A percentile compares a stretch with the other conserved stretches of the same genome.
These are phyloP conservation scores for Luperina testacea DNA, from an alignment of 2,888 invertebrate genomes.

Conservation along the genomic window DNA sequence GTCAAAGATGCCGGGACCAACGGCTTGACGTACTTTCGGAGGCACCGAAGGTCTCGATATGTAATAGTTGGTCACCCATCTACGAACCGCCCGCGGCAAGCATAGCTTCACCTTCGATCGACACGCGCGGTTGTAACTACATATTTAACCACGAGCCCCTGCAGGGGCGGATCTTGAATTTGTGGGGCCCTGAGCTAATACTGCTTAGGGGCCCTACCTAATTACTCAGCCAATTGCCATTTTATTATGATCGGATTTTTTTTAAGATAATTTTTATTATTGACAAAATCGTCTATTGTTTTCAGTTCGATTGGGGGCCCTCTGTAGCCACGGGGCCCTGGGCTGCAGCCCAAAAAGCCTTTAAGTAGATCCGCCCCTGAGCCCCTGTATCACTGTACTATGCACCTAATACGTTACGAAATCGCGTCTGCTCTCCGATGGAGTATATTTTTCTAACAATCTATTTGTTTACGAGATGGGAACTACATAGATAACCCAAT, in stretches of 20 bases:
- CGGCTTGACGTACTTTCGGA: neutral
- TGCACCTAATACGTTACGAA: slow-evolving; percentile 61
- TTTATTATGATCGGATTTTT: too few species aligned
- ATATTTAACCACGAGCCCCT: neutral
- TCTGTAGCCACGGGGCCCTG: too few species aligned
- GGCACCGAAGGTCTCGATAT: neutral
- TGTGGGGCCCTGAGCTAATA: too few species aligned
- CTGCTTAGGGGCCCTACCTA: too few species aligned
- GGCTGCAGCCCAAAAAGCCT: too few species aligned
- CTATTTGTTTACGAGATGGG: slow-evolving; percentile 82
- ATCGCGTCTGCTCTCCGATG: slow-evolving; percentile 57
- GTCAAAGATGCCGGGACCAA: neutral
- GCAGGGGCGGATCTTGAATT: too few species aligned
- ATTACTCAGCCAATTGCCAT: too few species aligned
- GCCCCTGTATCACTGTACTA: slow-evolving; percentile 46
- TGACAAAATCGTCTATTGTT: too few species aligned
- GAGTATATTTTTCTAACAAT: slow-evolving; percentile 74
- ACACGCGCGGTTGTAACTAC: neutral
- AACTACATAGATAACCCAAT: slow-evolving; percentile 84
- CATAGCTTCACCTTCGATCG: neutral
- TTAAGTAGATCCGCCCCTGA: too few species aligned
- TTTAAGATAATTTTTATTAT: too few species aligned
- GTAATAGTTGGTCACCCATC: neutral
- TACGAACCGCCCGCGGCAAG: neutral
- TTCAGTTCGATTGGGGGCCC: too few species aligned